A percentile compares a stretch with the other conserved stretches of the same genome.
Evolutionary conservation across 2,888 invertebrate genomes (phyloP).

Genomic region (Esperia sulphurella): DNA sequence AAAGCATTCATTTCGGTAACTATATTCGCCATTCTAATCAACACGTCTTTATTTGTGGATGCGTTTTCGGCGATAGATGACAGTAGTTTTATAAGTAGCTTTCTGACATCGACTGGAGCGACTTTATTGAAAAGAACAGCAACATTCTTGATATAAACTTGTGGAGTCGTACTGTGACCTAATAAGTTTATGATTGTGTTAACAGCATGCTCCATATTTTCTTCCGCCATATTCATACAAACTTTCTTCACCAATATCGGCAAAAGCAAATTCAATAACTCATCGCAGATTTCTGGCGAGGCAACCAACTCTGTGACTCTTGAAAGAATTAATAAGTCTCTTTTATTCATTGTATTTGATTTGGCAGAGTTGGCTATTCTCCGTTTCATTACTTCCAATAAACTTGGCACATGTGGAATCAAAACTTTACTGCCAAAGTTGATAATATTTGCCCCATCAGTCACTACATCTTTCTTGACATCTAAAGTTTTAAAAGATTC

Average conservation of each 20-base stretch:
- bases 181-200: slow-evolving; percentile 87
- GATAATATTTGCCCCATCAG: slow-evolving; percentile 53
- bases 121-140: slow-evolving; percentile 86
- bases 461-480: slow-evolving; percentile 23
- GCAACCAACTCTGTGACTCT: slow-evolving; percentile 87
- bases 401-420: slow-evolving; percentile 84
- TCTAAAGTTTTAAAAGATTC: slow-evolving; percentile 56
- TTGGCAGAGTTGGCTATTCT: slow-evolving; percentile 80
- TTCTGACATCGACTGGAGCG: slow-evolving; percentile 82
- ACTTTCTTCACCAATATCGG: slow-evolving; percentile 85
- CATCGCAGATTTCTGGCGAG: slow-evolving; percentile 83
- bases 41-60: slow-evolving; percentile 47
- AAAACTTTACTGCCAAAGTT: slow-evolving; percentile 87
- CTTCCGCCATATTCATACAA: slow-evolving; percentile 80
- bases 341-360: slow-evolving; percentile 80
- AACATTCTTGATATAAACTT: slow-evolving; percentile 83
- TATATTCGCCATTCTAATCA: slow-evolving; percentile 75
- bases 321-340: slow-evolving; percentile 86
- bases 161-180: slow-evolving; percentile 82
- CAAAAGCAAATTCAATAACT: slow-evolving; percentile 83
- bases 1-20: slow-evolving; percentile 89
- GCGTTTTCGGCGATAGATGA: slow-evolving; percentile 76
- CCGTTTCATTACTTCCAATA: slow-evolving; percentile 84
- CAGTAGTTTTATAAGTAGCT: slow-evolving; percentile 82
- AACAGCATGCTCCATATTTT: slow-evolving; percentile 84